Evolutionary conservation across 2,888 invertebrate species (phyloP).

Genomic region (Leucophora obtusa): DNA sequence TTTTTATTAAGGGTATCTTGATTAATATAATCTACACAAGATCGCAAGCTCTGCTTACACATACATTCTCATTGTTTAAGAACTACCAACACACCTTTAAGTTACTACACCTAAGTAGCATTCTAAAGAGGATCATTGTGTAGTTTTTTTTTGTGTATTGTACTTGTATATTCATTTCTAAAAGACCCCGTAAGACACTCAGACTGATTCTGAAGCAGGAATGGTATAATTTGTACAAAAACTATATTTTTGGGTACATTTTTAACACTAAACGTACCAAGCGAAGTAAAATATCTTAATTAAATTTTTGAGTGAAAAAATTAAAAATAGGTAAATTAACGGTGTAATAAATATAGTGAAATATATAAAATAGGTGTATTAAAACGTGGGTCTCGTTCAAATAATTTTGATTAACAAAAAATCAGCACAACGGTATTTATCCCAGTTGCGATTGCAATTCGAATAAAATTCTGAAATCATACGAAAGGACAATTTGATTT

Average conservation of each 20-base stretch:
- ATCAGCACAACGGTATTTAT: no score
- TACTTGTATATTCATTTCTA: background rate
- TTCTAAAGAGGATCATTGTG: conserved; percentile 50
- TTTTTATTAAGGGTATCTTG: conserved; percentile 58
- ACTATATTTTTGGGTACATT: background rate
- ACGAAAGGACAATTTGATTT: no score
- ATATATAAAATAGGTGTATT: no score
- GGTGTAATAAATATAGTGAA: no score
- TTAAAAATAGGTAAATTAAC: no score
- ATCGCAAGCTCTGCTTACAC: conserved; percentile 40
- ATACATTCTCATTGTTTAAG: conserved; percentile 6
- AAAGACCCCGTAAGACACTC: background rate
- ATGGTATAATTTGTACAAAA: background rate
- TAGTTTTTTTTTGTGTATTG: background rate
- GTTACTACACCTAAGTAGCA: conserved; percentile 41
- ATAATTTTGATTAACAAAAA: no score
- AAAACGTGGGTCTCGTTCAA: no score
- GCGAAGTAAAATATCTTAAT: no score
- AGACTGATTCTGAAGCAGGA: background rate
- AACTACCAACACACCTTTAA: conserved; percentile 21
- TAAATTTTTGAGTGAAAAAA: no score
- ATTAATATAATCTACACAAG: conserved; percentile 52
- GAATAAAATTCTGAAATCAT: no score
- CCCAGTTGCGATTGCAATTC: no score
- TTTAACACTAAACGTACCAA: no score